phyloP scores from a whole-genome alignment of 2,888 invertebrate genomes.

The Patella ulyssiponensis region DNA sequence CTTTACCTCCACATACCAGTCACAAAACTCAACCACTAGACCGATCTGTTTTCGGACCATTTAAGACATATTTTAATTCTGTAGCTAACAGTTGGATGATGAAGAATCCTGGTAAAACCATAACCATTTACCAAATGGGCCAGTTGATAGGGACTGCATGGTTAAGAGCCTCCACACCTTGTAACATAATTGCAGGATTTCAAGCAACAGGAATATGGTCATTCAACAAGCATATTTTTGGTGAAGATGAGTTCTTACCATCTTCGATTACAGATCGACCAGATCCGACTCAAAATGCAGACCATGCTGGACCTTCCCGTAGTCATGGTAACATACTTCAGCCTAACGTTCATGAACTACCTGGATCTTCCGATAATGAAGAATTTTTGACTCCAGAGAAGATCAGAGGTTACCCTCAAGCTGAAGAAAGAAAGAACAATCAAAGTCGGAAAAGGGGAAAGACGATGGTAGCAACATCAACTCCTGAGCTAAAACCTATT shows the following conservation, averaged over 20 bases:
- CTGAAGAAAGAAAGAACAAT: neutral
- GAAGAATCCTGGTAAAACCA: constrained; percentile 21
- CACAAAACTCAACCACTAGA: constrained; percentile 32
- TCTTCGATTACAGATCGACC: constrained; percentile 21
- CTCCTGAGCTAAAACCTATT: constrained; percentile 11
- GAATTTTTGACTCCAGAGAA: constrained; percentile 1
- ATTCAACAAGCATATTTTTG: constrained; percentile 20
- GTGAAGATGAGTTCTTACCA: constrained; percentile 21
- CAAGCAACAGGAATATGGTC: constrained; percentile 23
- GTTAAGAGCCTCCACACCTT: constrained; percentile 20
- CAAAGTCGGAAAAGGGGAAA: neutral
- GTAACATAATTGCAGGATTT: constrained; percentile 18
- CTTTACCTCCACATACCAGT: constrained; percentile 28
- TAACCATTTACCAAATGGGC: constrained; percentile 26
- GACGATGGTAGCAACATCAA: neutral
- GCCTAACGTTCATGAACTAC: neutral
- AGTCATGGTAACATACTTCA: no score
- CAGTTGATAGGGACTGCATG: constrained; percentile 19
- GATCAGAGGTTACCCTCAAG: neutral
- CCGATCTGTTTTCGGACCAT: constrained; percentile 23
- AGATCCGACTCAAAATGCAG: neutral
- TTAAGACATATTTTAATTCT: constrained; percentile 25
- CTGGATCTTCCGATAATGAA: neutral
- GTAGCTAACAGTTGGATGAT: constrained; percentile 26
- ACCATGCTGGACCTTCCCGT: neutral